Base-by-base conservation (phyloP, 2,797 vertebrate species). In the Leucoraja ocellata region DNA sequence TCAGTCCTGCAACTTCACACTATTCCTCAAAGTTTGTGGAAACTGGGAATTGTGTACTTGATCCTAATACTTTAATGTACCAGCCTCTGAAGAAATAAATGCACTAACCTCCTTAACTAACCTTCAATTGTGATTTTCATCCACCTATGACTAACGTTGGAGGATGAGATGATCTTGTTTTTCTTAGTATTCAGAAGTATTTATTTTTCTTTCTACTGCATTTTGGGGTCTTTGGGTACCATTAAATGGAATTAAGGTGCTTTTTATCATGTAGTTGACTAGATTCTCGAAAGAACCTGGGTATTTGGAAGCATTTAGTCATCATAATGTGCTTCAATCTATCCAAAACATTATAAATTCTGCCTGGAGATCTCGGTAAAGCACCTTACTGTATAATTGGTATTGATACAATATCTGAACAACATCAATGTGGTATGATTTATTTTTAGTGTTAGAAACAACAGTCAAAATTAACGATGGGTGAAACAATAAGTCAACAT, bases 11-110 rank as follows among this genome's bases (percentile, higher is more conserved):
- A 92, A 92, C 25, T 28, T 92, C 90, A 76, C 97, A 97, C 95
- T 97, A 97, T 94, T 96, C 97, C 95, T 97, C 96, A 91, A 97
- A 97, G 95, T 94, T 97, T 25, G 96, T 97, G 94, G 97, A 96
- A 96, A 96, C 97, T 0, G 97, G 97, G 95, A 96, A 96, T 94
- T 97, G 97, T 94, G 94, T 96, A 96, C 96, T 97, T 93, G 97
- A 97, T 93, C 97, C 97, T 8, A 94, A 96, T 58, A 95, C 97
- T 0, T 95, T 97, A 93, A 97, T 97, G 97, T 97, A 97, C 95
- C 97, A 97, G 96, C 97, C 97, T 96, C 95, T 97, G 94, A 97
- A 97, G 95, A 97, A 97, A 93, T 97, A 93, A 94, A 86, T 63
- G 28, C 80, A 81, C 83, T 65, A 61, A 23, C 36, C 54, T 92